Conservation (phyloP, 2,113 vertebrate species). For the Grammomys dolichurus region DNA sequence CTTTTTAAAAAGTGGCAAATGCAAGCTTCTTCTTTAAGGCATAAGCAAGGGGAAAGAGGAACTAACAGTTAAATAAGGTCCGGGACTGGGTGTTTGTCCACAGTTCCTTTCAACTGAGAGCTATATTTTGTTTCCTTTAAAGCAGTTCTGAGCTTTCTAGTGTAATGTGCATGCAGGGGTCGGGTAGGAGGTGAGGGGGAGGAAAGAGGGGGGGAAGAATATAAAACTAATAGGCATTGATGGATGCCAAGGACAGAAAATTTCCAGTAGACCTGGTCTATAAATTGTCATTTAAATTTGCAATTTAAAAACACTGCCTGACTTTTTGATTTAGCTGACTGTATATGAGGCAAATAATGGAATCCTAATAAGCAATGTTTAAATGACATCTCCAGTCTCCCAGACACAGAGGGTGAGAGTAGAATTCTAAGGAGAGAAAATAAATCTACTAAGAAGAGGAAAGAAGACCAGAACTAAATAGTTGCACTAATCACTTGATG, state of each 20-base stretch:
- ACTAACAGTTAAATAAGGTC: conserved; percentile 21
- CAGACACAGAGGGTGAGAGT: conserved; percentile 69
- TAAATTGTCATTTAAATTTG: conserved; percentile 85
- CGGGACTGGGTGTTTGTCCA: conserved; percentile 47
- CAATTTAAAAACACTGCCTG: conserved; percentile 84
- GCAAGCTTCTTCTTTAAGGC: conserved; percentile 27
- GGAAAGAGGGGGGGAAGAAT: background rate
- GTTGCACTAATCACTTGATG: conserved; percentile 81
- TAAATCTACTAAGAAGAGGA: conserved; percentile 81
- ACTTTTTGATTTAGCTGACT: conserved; percentile 83
- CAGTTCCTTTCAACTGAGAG: conserved; percentile 62
- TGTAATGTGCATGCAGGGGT: conserved; percentile 49
- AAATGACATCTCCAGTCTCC: conserved; percentile 83
- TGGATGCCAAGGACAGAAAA: conserved; percentile 78
- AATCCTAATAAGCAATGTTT: conserved; percentile 84
- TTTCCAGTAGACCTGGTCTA: conserved; percentile 84
- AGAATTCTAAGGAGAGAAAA: conserved; percentile 82
- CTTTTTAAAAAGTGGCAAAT: background rate
- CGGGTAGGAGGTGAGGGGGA: background rate
- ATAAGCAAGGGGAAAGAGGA: background rate
- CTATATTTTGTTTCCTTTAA: conserved; percentile 67
- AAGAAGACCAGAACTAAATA: conserved; percentile 81
- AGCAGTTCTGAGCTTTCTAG: conserved; percentile 58
- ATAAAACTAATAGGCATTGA: conserved; percentile 68
- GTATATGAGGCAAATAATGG: conserved; percentile 82